Evolutionary conservation across 2,113 vertebrate genomes (phyloP).

Genomic region (Ramphastos sulfuratus): DNA sequence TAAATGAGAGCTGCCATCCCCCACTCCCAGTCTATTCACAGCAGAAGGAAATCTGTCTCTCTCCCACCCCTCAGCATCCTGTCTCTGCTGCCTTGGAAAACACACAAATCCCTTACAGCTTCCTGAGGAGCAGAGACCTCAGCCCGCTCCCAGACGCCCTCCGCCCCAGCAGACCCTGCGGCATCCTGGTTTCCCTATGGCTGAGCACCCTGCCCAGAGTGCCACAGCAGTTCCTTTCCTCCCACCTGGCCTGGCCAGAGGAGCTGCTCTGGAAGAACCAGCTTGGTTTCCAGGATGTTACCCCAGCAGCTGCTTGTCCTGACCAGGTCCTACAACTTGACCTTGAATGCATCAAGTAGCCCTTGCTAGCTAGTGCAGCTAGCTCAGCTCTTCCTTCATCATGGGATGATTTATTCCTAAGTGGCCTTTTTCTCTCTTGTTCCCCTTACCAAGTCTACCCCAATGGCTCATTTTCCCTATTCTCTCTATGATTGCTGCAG

Average conservation of each 20-base stretch:
- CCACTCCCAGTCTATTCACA: slow-evolving; percentile 40
- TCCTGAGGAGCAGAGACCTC: slow-evolving; percentile 57
- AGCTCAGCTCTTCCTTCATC: neutral
- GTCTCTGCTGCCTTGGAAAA: slow-evolving; percentile 51
- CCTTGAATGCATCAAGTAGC: neutral
- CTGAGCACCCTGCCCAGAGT: neutral
- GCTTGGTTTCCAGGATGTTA: neutral
- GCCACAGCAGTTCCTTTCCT: neutral
- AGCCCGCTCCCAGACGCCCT: neutral
- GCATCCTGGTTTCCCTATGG: neutral
- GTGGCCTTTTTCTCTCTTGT: too few species aligned
- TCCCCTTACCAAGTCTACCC: neutral
- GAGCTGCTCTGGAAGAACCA: neutral
- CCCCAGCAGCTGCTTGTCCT: neutral
- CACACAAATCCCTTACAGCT: slow-evolving; percentile 33
- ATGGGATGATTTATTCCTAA: neutral
- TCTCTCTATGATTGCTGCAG: neutral
- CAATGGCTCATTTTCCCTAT: neutral
- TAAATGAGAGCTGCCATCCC: neutral
- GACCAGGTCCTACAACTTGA: neutral
- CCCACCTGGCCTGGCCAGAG: neutral
- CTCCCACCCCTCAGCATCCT: slow-evolving; percentile 67
- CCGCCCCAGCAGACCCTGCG: accelerated
- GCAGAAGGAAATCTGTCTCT: slow-evolving; percentile 62
- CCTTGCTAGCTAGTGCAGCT: neutral